phyloP scores from a whole-genome alignment of 2,113 vertebrate genomes.

The Chiloscyllium plagiosum region DNA sequence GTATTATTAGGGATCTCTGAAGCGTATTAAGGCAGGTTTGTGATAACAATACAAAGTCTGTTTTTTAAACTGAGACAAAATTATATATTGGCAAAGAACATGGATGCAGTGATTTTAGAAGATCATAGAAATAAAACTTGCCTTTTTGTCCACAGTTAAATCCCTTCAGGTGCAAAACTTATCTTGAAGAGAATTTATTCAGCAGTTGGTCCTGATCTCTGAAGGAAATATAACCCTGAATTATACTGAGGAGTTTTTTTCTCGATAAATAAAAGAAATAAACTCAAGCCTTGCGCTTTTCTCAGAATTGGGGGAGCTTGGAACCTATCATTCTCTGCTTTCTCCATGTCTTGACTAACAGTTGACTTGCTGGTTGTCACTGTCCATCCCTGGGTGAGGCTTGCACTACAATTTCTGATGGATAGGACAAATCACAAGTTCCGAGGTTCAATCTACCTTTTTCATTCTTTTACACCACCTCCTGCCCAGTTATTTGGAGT shows the following conservation, averaged over 20 bases:
- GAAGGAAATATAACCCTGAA: no score
- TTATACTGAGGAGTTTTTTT: background rate
- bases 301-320: background rate
- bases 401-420: no score
- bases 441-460: no score
- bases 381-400: no score
- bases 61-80: conserved; percentile 21
- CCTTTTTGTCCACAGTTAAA: background rate
- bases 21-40: background rate
- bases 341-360: background rate
- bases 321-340: background rate
- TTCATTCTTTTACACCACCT: no score
- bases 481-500: no score
- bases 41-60: conserved; percentile 6
- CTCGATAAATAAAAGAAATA: background rate
- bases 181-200: background rate
- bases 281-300: background rate
- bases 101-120: background rate
- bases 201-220: background rate
- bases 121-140: background rate
- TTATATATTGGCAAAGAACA: background rate
- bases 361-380: background rate
- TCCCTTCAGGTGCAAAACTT: background rate
- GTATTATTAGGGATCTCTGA: conserved; percentile 28
- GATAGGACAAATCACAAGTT: no score